A percentile compares a stretch with the other conserved stretches of the same genome.
These are phyloP conservation scores for Cotesia vestalis DNA, from an alignment of 1,140 invertebrate species.

Conservation along the genomic window DNA sequence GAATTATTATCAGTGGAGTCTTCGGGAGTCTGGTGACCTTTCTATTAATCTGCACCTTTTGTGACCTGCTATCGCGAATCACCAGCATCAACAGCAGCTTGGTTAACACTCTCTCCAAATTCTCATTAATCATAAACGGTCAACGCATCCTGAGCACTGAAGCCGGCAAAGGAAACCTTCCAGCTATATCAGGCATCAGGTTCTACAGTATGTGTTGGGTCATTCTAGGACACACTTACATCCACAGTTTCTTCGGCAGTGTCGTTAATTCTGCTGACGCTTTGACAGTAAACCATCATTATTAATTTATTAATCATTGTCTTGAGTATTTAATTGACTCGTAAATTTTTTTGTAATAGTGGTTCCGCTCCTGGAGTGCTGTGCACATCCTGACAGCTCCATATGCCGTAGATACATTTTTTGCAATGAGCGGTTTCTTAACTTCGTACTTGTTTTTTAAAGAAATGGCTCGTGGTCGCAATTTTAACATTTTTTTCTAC, in stretches of 20 bases:
- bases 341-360: slow-evolving; percentile 35
- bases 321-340: background rate
- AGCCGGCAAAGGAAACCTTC: slow-evolving; percentile 22
- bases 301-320: background rate
- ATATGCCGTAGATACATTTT: slow-evolving; percentile 69
- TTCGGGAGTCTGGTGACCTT: background rate
- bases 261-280: slow-evolving; percentile 5
- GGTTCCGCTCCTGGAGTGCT: slow-evolving; percentile 37
- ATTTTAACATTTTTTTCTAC: slow-evolving; percentile 51
- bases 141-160: slow-evolving; percentile 45
- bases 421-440: slow-evolving; percentile 70
- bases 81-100: background rate
- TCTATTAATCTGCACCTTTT: background rate
- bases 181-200: slow-evolving; percentile 42
- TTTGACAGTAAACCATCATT: background rate
- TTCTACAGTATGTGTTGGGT: slow-evolving; percentile 60
- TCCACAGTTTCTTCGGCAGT: background rate
- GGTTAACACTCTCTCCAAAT: slow-evolving; percentile 32
- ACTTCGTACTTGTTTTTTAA: slow-evolving; percentile 68
- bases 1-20: too few species aligned
- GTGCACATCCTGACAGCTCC: slow-evolving; percentile 54
- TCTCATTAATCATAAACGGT: slow-evolving; percentile 53
- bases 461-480: slow-evolving; percentile 54
- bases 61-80: background rate
- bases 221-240: slow-evolving; percentile 56